Percentiles rank a stretch among this genome's conserved stretches.
phyloP scores from a whole-genome alignment of 2,113 vertebrate genomes.

The Montifringilla adamsi region DNA sequence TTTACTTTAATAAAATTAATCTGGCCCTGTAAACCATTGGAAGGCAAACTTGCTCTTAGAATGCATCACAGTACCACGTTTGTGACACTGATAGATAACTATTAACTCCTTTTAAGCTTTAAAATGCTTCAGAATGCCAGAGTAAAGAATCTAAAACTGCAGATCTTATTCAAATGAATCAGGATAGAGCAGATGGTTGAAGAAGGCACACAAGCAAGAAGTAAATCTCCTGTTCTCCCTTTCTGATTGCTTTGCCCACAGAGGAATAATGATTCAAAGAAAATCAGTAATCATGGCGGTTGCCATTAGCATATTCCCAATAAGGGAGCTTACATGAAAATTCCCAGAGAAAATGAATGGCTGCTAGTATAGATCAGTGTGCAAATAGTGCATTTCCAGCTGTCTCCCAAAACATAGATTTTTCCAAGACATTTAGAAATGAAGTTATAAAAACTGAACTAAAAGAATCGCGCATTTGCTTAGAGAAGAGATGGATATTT shows the following conservation, averaged over 20 bases:
- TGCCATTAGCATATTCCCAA: conserved; percentile 96
- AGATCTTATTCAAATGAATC: conserved; percentile 87
- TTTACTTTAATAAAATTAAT: conserved; percentile 74
- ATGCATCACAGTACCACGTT: conserved; percentile 43
- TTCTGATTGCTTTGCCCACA: conserved; percentile 90
- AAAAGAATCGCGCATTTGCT: neutral
- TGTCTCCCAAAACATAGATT: conserved; percentile 75
- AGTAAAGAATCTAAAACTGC: conserved; percentile 78
- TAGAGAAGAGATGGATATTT: neutral
- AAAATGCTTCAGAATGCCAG: conserved; percentile 66
- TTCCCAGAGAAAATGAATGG: conserved; percentile 82
- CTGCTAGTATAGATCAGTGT: conserved; percentile 74
- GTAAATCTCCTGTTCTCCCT: conserved; percentile 87
- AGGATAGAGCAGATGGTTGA: conserved; percentile 83
- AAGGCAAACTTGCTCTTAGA: conserved; percentile 58
- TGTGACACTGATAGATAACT: conserved; percentile 70
- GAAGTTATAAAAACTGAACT: conserved; percentile 49
- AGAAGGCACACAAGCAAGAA: conserved; percentile 83
- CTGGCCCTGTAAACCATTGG: conserved; percentile 57
- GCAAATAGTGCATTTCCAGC: conserved; percentile 80
- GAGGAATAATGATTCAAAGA: conserved; percentile 92
- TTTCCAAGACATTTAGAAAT: conserved; percentile 39
- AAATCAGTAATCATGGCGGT: conserved; percentile 92
- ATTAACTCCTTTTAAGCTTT: conserved; percentile 75
- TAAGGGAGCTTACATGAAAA: conserved; percentile 83